Evolutionary conservation across 2,113 vertebrate species (phyloP).

Genomic region (Mormoops blainvillei): DNA sequence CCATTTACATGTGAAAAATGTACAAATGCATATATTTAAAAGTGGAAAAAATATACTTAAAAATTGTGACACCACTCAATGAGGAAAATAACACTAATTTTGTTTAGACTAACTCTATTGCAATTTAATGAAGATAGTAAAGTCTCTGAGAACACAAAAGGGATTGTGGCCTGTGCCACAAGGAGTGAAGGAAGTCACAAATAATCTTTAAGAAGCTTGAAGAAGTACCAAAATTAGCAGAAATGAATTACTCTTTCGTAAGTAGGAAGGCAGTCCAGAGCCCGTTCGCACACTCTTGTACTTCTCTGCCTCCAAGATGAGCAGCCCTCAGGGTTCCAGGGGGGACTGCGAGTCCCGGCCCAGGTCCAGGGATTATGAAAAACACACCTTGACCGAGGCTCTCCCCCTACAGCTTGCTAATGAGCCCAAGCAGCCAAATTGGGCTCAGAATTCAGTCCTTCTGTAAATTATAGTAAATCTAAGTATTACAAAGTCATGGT

Average conservation of each 20-base stretch:
- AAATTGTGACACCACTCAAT: neutral
- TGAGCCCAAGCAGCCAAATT: neutral
- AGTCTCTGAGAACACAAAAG: neutral
- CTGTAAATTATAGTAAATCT: neutral
- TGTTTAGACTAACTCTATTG: neutral
- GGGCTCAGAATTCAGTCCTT: neutral
- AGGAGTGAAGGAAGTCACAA: neutral
- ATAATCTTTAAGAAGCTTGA: neutral
- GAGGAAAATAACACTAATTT: neutral
- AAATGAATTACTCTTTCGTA: neutral
- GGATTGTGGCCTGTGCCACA: neutral
- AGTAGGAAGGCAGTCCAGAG: neutral
- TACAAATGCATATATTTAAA: neutral
- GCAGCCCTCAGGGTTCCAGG: neutral
- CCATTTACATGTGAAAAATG: neutral
- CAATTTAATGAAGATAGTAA: neutral
- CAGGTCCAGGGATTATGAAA: neutral
- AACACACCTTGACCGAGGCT: neutral
- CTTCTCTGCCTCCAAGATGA: neutral
- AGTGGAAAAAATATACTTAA: neutral
- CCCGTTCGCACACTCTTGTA: neutral
- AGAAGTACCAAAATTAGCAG: neutral
- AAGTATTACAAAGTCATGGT: neutral
- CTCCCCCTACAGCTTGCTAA: neutral
- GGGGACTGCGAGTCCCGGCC: neutral